Conservation (phyloP, 2,888 invertebrate genomes). For the Eristalinus sepulchralis region DNA sequence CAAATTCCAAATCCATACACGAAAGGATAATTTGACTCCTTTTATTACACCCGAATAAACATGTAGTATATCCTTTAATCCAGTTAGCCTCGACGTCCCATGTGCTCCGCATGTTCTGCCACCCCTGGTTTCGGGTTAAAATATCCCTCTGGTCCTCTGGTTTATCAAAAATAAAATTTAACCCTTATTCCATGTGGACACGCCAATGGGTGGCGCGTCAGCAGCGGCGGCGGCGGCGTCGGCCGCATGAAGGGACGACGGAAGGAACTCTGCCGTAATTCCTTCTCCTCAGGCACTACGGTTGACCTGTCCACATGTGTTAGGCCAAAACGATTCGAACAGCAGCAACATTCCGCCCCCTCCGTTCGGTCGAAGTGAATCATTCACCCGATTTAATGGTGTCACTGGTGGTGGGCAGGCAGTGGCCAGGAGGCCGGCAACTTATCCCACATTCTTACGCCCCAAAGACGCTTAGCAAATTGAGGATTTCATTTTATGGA, state of each 20-base stretch:
- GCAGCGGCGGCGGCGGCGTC: too few relatives aligned
- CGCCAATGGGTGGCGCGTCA: neutral
- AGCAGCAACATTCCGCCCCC: constrained; percentile 27
- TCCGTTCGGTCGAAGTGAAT: constrained; percentile 46
- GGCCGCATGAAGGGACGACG: neutral
- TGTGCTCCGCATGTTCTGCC: constrained; percentile 40
- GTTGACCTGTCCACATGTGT: constrained; percentile 71
- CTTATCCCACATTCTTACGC: constrained; percentile 67
- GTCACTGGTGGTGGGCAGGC: constrained; percentile 38
- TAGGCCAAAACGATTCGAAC: constrained; percentile 55
- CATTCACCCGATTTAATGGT: constrained; percentile 69
- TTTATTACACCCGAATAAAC: constrained; percentile 72
- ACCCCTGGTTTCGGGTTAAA: neutral
- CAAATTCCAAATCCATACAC: constrained; percentile 68
- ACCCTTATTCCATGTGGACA: constrained; percentile 49
- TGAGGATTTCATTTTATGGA: constrained; percentile 65
- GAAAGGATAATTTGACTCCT: constrained; percentile 71
- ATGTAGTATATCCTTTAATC: constrained; percentile 71
- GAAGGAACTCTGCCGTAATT: constrained; percentile 40
- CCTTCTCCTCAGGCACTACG: constrained; percentile 52
- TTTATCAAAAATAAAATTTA: constrained; percentile 69
- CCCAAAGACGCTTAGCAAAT: constrained; percentile 71
- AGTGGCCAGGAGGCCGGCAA: constrained; percentile 8
- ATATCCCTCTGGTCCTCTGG: constrained; percentile 34
- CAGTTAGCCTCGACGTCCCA: constrained; percentile 68